Evolutionary conservation across 2,888 invertebrate genomes (phyloP).

Genomic region (Phoenoteleia sp.): DNA sequence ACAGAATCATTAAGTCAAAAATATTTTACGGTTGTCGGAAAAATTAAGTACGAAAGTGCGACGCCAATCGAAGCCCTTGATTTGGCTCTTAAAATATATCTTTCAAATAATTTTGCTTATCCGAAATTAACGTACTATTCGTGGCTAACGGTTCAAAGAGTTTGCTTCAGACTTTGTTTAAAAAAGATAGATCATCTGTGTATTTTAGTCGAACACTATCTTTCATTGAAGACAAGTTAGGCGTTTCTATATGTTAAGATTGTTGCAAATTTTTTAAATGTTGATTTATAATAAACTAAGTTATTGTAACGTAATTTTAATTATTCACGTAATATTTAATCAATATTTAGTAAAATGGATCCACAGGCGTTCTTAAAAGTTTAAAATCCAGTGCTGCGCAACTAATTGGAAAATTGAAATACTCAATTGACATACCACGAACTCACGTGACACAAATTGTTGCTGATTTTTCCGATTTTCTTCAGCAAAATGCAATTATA

Average conservation of each 20-base stretch:
- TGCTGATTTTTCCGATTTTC: conserved; percentile 2
- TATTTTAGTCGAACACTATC: background rate
- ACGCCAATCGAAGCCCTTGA: background rate
- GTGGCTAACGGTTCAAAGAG: conserved; percentile 13
- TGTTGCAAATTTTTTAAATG: background rate
- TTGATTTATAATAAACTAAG: background rate
- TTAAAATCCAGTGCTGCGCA: conserved; percentile 4
- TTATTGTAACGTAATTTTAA: no score
- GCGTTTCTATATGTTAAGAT: background rate
- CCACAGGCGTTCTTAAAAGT: background rate
- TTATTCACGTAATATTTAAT: no score
- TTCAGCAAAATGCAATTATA: background rate
- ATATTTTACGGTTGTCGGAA: no score
- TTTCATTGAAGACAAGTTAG: conserved; percentile 4
- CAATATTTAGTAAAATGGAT: no score
- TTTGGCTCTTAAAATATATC: conserved; percentile 10
- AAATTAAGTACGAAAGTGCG: background rate
- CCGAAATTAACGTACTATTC: conserved; percentile 19
- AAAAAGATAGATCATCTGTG: conserved; percentile 7
- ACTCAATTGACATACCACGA: background rate
- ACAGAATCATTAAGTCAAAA: no score
- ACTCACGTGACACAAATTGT: conserved; percentile 8
- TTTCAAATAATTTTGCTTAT: background rate
- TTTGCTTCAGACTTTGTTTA: background rate
- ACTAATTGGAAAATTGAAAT: conserved; percentile 11